Base-by-base conservation (phyloP, 2,888 invertebrate genomes). In the Nomada fucata region DNA sequence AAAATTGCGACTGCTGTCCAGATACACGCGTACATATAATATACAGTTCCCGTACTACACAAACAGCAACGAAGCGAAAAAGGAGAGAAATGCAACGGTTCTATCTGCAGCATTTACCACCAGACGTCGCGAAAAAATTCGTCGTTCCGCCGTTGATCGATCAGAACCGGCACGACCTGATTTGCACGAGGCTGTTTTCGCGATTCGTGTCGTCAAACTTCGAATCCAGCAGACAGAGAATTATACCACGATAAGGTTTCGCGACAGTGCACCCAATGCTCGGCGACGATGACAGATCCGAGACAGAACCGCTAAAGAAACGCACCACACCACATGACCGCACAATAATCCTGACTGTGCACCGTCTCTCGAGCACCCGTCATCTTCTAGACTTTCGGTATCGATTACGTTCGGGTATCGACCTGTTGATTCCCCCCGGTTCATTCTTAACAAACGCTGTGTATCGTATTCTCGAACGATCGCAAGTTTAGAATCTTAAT, bases 361-460 rank as follows among this genome's bases (percentile, higher is more conserved):
- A 78, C 61, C 68, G 64, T 76, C 53, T 59, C 63, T 72, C 64
- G 60, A 59, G 57, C 55, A 59, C 18, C 57, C 57, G 44, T 61
- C 63, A 70, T 81, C 79, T 82, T 78, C 80, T 86, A 84, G 79
- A 79, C 85, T 84, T 80, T 87, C 80, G 79, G 72, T 84, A 78
- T 84, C 76, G 82, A 84, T 88, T 83, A 79, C 82, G 57, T 67
- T 74, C 67, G 73, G 77, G 75, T 87, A 90, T 87, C 83, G 90
- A 90, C 90, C 89, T 89, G 90, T 91, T 91, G 91, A 89, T 90
- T 88, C 87, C 57, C 64, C 65, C 63, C 67, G 76, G 72, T 85
- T 72, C 53, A 42, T 78, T 67, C 74, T 68, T 61, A 57, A 68
- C 20, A 57, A 71, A 50, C 44, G 71, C 47, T 82, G 63, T 82